Conservation (phyloP, 2,113 vertebrate genomes). For the Heterotilapia buettikoferi region DNA sequence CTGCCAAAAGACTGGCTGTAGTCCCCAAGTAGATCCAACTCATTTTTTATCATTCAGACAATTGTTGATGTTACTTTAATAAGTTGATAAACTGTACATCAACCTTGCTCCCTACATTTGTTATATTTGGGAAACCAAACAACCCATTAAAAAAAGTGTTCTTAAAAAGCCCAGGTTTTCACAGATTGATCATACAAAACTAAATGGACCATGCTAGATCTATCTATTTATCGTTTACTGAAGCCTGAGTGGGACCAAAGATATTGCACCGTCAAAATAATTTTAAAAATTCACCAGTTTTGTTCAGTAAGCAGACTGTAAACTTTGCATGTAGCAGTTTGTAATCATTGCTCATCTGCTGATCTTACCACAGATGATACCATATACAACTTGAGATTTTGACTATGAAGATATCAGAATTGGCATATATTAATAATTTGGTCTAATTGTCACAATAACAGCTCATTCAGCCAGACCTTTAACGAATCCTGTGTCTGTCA, state of each 20-base stretch:
- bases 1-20: not conserved
- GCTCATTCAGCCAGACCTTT: not conserved
- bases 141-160: not conserved
- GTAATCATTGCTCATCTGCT: not conserved
- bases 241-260: not conserved
- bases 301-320: not conserved
- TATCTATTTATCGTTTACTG: not conserved
- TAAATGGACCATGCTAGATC: not conserved
- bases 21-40: not conserved
- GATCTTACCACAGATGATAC: not conserved
- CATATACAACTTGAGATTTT: not conserved
- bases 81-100: not conserved
- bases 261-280: not conserved
- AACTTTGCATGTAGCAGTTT: not conserved
- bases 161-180: not conserved
- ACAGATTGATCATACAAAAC: not conserved
- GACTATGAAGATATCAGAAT: not conserved
- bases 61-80: not conserved
- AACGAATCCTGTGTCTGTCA: not conserved
- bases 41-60: not conserved
- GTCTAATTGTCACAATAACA: not conserved
- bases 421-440: not conserved
- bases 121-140: not conserved
- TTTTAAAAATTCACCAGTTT: fast-evolving
- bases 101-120: not conserved